These are phyloP conservation scores for Hydrolagus affinis DNA, from an alignment of 2,113 vertebrate genomes.

Conservation along the genomic window DNA sequence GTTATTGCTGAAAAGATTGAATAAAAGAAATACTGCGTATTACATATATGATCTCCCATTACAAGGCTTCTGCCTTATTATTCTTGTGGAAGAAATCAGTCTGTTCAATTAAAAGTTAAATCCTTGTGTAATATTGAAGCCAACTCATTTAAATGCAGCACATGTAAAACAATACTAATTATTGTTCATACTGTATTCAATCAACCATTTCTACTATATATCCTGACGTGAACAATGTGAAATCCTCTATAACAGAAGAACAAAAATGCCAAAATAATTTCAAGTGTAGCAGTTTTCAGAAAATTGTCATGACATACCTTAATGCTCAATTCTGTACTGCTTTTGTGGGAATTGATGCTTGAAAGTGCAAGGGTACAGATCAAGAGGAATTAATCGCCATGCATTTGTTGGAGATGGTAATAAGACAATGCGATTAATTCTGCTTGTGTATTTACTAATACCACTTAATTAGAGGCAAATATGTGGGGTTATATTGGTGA, in stretches of 20 bases:
- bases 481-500: neutral
- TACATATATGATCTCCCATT: neutral
- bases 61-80: neutral
- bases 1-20: too few relatives aligned
- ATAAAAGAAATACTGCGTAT: too few relatives aligned
- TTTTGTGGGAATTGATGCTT: slow-evolving; percentile 1
- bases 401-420: neutral
- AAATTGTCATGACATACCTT: slow-evolving; percentile 18
- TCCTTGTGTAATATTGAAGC: neutral
- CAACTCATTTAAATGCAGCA: neutral
- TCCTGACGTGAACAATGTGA: slow-evolving; percentile 4
- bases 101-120: neutral
- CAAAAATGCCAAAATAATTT: slow-evolving; percentile 26
- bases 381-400: neutral
- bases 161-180: neutral
- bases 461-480: neutral
- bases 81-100: neutral
- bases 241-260: neutral
- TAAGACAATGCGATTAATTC: neutral
- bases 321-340: neutral
- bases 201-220: neutral
- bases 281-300: neutral
- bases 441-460: neutral
- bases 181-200: neutral
- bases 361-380: neutral